Evolutionary conservation across 2,797 vertebrate species (phyloP).

Genomic region (Poecilia gillii): DNA sequence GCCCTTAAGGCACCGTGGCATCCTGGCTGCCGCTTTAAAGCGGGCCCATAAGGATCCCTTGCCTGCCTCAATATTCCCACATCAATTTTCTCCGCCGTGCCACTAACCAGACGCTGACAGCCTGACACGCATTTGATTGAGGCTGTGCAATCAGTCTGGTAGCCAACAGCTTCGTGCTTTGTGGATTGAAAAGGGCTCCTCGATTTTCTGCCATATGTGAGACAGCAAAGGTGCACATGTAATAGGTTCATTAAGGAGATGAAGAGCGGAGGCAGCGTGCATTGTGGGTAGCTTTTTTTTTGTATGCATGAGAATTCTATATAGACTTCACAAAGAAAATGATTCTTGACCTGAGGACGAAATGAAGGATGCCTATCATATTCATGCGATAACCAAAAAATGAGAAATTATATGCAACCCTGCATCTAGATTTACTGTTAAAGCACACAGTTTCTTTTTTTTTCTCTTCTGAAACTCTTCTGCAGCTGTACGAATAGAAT

Average conservation of each 20-base stretch:
- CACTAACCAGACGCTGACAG: conserved; percentile 59
- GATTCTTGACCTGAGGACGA: conserved; percentile 44
- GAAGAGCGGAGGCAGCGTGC: conserved; percentile 7
- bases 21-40: conserved; percentile 66
- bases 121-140: conserved; percentile 45
- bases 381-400: conserved; percentile 52
- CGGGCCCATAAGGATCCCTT: conserved; percentile 65
- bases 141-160: conserved; percentile 56
- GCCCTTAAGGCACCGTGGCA: conserved; percentile 62
- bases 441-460: conserved; percentile 5
- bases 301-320: conserved; percentile 16
- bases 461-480: conserved; percentile 26
- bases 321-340: conserved; percentile 23
- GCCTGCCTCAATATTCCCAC: conserved; percentile 71
- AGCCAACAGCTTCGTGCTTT: conserved; percentile 41
- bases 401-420: conserved; percentile 22
- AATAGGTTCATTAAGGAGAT: conserved; percentile 54
- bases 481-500: conserved; percentile 52
- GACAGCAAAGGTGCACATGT: conserved; percentile 30
- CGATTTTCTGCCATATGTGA: conserved; percentile 48
- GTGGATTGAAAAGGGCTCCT: conserved; percentile 59
- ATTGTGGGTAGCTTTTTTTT: conserved; percentile 12
- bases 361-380: conserved; percentile 33
- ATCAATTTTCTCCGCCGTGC: conserved; percentile 58
- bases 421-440: conserved; percentile 46